These are phyloP conservation scores for Shinisaurus crocodilurus DNA, from an alignment of 2,113 vertebrate species.

Conservation along the genomic window DNA sequence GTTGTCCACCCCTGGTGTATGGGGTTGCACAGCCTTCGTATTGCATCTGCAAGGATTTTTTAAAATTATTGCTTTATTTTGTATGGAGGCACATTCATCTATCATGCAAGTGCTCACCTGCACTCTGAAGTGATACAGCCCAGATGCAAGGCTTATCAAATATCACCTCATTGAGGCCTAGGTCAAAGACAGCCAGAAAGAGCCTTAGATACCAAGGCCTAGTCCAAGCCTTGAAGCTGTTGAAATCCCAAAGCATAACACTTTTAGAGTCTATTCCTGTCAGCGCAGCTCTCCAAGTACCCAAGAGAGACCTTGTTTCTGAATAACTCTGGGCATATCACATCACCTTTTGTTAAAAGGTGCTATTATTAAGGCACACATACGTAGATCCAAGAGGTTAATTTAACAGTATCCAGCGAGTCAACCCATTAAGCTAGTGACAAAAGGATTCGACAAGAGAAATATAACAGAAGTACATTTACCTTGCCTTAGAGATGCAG, in stretches of 20 bases:
- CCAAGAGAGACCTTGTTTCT: background rate
- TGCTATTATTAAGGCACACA: background rate
- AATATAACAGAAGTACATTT: slow-evolving; percentile 13
- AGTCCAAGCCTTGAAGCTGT: background rate
- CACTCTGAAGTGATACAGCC: background rate
- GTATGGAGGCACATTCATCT: background rate
- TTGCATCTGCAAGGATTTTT: too few relatives aligned
- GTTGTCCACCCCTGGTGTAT: too few relatives aligned
- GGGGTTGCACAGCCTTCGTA: too few relatives aligned
- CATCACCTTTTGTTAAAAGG: background rate
- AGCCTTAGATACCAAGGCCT: background rate
- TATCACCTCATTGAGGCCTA: background rate
- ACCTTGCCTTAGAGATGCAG: slow-evolving; percentile 16
- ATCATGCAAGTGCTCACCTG: background rate
- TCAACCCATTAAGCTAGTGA: background rate
- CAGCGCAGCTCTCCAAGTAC: background rate
- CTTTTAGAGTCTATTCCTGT: background rate
- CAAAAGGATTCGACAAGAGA: background rate
- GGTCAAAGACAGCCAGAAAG: background rate
- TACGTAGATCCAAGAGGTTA: background rate
- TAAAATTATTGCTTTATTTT: background rate
- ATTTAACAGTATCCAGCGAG: background rate
- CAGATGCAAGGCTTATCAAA: background rate
- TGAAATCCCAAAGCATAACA: background rate
- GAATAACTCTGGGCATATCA: background rate